Percentiles rank a stretch among this genome's conserved stretches.
These are phyloP conservation scores for Lypha dubia DNA, from an alignment of 2,888 invertebrate genomes.

Conservation along the genomic window DNA sequence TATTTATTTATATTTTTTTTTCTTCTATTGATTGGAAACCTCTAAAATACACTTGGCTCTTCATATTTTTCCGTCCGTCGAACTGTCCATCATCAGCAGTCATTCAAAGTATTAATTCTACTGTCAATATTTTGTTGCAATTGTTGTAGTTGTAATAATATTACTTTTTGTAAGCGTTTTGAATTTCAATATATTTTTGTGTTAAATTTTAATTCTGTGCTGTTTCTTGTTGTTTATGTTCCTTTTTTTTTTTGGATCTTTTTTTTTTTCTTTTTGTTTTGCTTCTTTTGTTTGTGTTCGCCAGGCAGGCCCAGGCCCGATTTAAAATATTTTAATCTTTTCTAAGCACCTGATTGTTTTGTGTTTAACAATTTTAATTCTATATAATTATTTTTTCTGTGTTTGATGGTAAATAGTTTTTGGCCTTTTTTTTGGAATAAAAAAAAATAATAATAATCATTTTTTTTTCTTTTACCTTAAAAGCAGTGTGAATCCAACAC, in stretches of 20 bases:
- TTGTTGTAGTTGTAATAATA: constrained; percentile 57
- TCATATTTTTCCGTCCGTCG: neutral
- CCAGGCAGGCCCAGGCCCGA: constrained; percentile 11
- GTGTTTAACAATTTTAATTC: constrained; percentile 20
- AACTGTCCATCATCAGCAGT: constrained; percentile 25
- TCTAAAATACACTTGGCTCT: constrained; percentile 55
- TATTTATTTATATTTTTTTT: constrained; percentile 2
- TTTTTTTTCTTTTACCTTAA: constrained; percentile 27
- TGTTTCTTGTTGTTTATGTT: no score
- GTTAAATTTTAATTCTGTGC: constrained; percentile 7
- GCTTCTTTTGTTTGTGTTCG: constrained; percentile 15
- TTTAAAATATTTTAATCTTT: constrained; percentile 42
- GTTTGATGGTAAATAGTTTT: constrained; percentile 38
- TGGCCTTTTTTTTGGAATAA: constrained; percentile 42
- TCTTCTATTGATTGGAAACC: constrained; percentile 67
- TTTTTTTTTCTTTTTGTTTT: constrained; percentile 38
- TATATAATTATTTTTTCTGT: constrained; percentile 4
- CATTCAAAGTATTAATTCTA: constrained; percentile 1
- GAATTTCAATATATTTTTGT: constrained; percentile 58
- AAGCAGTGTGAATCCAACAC: constrained; percentile 14
- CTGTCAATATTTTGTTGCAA: constrained; percentile 10
- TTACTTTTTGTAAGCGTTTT: constrained; percentile 48
- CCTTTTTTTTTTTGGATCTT: no score
- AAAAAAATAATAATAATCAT: neutral
- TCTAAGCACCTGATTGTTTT: constrained; percentile 52